A percentile compares a stretch with the other conserved stretches of the same genome.
These are phyloP conservation scores for Hippocampus abdominalis DNA, from an alignment of 2,113 vertebrate genomes.

Conservation along the genomic window DNA sequence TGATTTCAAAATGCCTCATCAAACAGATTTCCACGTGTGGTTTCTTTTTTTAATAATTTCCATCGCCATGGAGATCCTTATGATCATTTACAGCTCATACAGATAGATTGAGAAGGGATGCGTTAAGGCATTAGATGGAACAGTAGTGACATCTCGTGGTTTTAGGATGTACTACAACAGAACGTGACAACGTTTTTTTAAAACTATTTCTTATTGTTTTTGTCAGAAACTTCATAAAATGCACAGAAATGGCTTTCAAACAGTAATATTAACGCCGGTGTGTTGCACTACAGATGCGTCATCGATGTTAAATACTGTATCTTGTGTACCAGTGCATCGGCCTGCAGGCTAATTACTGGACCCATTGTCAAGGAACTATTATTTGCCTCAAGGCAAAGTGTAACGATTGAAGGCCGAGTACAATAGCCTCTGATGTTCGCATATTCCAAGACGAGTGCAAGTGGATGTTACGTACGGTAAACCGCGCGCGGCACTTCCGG, in stretches of 20 bases:
- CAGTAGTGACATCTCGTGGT: conserved; percentile 56
- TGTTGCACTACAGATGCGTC: background rate
- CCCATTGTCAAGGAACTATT: background rate
- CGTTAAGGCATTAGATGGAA: background rate
- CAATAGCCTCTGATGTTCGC: too few species aligned
- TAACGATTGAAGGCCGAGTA: background rate
- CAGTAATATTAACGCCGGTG: background rate
- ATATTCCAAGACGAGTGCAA: background rate
- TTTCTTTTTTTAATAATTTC: conserved; percentile 15
- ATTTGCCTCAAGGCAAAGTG: background rate
- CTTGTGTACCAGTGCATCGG: background rate
- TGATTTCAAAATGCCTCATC: background rate
- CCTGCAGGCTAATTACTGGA: background rate
- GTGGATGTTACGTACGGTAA: conserved; percentile 1
- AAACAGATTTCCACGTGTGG: conserved; percentile 24
- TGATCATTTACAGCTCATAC: conserved; percentile 20
- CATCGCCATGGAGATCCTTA: conserved; percentile 32
- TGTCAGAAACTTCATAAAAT: background rate
- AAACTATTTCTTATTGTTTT: too few species aligned
- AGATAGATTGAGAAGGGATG: background rate
- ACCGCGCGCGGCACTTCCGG: conserved; percentile 43
- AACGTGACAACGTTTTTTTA: too few species aligned
- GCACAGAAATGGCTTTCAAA: background rate
- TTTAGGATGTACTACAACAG: background rate
- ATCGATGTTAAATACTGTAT: background rate